Conservation (phyloP, 2,113 vertebrate species). For the Campylomormyrus numenius region DNA sequence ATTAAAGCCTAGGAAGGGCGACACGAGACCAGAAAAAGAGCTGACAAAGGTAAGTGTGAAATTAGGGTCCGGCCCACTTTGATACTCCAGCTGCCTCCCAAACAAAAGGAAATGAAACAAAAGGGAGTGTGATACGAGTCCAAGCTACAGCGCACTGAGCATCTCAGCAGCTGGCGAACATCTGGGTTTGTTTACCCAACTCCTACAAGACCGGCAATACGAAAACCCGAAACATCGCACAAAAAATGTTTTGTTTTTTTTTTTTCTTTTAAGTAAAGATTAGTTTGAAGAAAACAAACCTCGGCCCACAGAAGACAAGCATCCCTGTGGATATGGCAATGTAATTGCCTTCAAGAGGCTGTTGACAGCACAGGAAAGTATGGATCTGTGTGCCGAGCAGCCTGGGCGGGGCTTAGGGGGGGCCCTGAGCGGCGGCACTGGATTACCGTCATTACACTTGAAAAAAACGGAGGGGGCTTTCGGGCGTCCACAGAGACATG, state of each 20-base stretch:
- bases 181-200: not conserved
- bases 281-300: not conserved
- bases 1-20: not conserved
- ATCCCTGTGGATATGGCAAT: not conserved
- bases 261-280: not conserved
- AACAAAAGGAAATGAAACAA: not conserved
- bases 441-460: not conserved
- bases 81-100: not conserved
- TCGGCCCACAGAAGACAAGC: not conserved
- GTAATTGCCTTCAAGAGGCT: not conserved
- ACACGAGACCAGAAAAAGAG: not conserved
- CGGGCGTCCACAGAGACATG: not conserved
- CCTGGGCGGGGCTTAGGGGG: not conserved
- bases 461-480: not conserved
- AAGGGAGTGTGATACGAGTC: not conserved
- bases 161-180: not conserved
- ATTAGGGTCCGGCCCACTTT: not conserved
- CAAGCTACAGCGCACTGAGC: not conserved
- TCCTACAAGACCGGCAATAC: not conserved
- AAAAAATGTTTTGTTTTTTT: not conserved
- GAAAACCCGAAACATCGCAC: not conserved
- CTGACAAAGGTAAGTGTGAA: not conserved
- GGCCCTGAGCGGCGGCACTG: not conserved
- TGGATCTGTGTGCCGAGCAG: not conserved
- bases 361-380: not conserved